Percentiles rank a stretch among this genome's conserved stretches.
Conservation (phyloP, 2,888 invertebrate genomes). For the Barypeithes pellucidus region DNA sequence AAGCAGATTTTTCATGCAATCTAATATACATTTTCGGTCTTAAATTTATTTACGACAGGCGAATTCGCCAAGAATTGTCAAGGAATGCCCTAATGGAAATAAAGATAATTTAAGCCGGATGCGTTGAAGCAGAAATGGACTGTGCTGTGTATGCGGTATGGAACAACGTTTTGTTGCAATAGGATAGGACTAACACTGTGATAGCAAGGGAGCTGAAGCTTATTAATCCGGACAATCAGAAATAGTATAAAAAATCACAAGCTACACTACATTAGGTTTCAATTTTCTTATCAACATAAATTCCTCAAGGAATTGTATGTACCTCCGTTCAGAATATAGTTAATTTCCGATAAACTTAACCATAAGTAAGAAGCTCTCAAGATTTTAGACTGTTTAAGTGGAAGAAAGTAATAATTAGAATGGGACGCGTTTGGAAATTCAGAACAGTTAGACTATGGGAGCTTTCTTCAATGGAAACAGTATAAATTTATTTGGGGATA, state of each 20-base stretch:
- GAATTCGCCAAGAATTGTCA: too few relatives aligned
- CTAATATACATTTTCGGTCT: too few relatives aligned
- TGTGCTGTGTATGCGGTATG: too few relatives aligned
- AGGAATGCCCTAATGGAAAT: not conserved
- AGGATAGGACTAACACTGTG: too few relatives aligned
- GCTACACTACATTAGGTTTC: constrained; percentile 29
- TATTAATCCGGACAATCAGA: too few relatives aligned
- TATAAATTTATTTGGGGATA: not conserved
- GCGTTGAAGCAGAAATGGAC: too few relatives aligned
- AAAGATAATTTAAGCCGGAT: too few relatives aligned
- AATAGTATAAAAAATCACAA: not conserved
- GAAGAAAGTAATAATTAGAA: constrained; percentile 53
- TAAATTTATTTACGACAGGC: too few relatives aligned
- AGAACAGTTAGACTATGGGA: constrained; percentile 38
- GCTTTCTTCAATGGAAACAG: not conserved
- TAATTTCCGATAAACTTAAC: constrained; percentile 55
- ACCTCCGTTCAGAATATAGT: constrained; percentile 46
- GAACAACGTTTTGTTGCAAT: too few relatives aligned
- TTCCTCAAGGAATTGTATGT: constrained; percentile 48
- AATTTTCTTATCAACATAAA: constrained; percentile 46
- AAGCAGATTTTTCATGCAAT: too few relatives aligned
- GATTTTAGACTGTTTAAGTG: constrained; percentile 52
- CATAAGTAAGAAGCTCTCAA: constrained; percentile 47
- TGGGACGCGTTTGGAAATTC: constrained; percentile 41
- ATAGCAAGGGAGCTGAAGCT: too few relatives aligned